Percentiles rank a stretch among this genome's conserved stretches.
These are phyloP conservation scores for Mycetomoellerius zeteki DNA, from an alignment of 1,140 invertebrate genomes.

Conservation along the genomic window DNA sequence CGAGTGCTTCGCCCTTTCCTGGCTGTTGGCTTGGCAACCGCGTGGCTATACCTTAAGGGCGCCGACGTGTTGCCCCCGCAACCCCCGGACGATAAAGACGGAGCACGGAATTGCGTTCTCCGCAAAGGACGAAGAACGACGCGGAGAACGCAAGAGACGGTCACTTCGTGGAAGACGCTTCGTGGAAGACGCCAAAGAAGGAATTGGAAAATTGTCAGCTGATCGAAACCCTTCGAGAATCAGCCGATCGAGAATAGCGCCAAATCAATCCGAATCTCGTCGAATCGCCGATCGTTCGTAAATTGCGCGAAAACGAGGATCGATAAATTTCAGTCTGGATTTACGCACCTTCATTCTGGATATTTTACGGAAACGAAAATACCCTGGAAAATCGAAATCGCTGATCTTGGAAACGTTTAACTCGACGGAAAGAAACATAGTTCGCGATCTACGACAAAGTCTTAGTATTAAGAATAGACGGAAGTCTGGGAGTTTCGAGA, in stretches of 20 bases:
- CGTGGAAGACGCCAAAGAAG: too few relatives aligned
- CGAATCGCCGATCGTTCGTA: neutral
- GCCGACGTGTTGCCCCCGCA: constrained; percentile 22
- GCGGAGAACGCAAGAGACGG: too few relatives aligned
- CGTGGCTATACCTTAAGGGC: constrained; percentile 69
- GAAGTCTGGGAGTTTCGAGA: neutral
- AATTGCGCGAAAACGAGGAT: neutral
- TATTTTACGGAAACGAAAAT: neutral
- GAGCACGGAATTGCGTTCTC: neutral
- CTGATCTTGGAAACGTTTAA: neutral
- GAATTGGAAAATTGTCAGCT: neutral
- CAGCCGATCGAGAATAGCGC: neutral
- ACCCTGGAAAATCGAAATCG: neutral
- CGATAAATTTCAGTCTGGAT: neutral
- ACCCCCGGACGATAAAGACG: constrained; percentile 18
- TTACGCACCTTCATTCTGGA: neutral
- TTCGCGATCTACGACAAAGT: neutral
- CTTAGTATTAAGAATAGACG: neutral
- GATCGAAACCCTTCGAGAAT: neutral
- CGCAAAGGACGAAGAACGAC: too few relatives aligned
- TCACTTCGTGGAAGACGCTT: neutral
- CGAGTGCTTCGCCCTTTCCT: constrained; percentile 72
- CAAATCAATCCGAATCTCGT: neutral
- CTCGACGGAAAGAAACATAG: neutral
- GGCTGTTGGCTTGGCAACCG: constrained; percentile 74